Percentiles rank a stretch among this genome's conserved stretches.
Conservation (phyloP, 2,888 invertebrate species). For the Aspidiotus rigidus region DNA sequence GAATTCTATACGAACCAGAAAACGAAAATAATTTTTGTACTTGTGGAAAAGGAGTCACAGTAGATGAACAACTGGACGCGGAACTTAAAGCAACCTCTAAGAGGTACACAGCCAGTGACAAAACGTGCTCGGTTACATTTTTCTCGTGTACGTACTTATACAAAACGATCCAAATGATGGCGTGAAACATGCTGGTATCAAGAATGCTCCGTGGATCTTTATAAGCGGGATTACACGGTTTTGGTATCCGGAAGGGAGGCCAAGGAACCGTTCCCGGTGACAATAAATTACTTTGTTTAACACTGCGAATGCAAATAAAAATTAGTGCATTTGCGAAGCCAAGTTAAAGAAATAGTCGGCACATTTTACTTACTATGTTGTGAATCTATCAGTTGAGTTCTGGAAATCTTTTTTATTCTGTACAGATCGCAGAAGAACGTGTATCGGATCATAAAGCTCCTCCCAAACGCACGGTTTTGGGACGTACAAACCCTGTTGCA, state of each 20-base stretch:
- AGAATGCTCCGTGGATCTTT: conserved; percentile 58
- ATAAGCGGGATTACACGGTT: conserved; percentile 54
- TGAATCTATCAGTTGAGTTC: conserved; percentile 81
- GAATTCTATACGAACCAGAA: too few species aligned
- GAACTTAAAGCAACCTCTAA: conserved; percentile 48
- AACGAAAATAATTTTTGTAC: too few species aligned
- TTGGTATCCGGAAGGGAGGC: conserved; percentile 72
- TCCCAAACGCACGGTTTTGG: conserved; percentile 84
- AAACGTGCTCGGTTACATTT: conserved; percentile 73
- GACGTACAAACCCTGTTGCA: conserved; percentile 77
- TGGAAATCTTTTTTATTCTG: conserved; percentile 82
- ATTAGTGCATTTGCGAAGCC: neutral
- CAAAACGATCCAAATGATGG: conserved; percentile 68
- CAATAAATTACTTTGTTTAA: conserved; percentile 41
- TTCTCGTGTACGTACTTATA: conserved; percentile 69
- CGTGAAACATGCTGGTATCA: conserved; percentile 55
- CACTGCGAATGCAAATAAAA: conserved; percentile 40
- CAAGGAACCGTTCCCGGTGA: conserved; percentile 56
- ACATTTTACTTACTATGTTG: conserved; percentile 31
- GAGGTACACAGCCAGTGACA: conserved; percentile 76
- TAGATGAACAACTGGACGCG: neutral
- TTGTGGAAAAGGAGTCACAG: too few species aligned
- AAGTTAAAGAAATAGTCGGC: neutral
- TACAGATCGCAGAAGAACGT: conserved; percentile 80
- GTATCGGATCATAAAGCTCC: conserved; percentile 84